A percentile compares a stretch with the other conserved stretches of the same genome.
Conservation (phyloP, 2,113 vertebrate species). For the Morone chrysops region DNA sequence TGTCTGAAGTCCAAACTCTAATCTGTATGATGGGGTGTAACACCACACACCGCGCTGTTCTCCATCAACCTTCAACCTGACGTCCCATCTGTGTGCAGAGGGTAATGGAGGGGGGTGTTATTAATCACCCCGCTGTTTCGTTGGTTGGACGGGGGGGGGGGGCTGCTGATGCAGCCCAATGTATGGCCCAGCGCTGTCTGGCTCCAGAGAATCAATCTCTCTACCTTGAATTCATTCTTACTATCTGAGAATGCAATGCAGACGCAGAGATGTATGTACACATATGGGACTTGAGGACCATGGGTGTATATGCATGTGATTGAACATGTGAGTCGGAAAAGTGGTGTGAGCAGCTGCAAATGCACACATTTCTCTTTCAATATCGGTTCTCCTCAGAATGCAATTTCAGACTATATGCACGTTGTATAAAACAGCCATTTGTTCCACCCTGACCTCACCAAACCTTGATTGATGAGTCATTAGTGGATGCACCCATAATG, state of each 20-base stretch:
- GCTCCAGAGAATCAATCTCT: slow-evolving; percentile 59
- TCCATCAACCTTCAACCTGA: slow-evolving; percentile 83
- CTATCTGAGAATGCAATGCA: slow-evolving; percentile 8
- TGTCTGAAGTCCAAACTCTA: slow-evolving; percentile 69
- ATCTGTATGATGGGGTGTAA: slow-evolving; percentile 74
- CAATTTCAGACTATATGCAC: slow-evolving; percentile 18
- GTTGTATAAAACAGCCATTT: slow-evolving; percentile 34
- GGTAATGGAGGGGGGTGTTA: slow-evolving; percentile 76
- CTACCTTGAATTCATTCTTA: slow-evolving; percentile 59
- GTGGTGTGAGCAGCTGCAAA: slow-evolving; percentile 9
- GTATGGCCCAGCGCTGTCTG: slow-evolving; percentile 12
- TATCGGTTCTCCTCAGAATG: slow-evolving; percentile 6
- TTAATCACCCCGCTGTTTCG: slow-evolving; percentile 77
- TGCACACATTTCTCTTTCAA: neutral
- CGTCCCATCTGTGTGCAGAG: slow-evolving; percentile 79
- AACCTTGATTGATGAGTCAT: slow-evolving; percentile 44
- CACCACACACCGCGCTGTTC: slow-evolving; percentile 71
- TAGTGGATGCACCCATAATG: slow-evolving; percentile 13
- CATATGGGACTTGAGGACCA: neutral
- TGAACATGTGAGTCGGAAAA: neutral
- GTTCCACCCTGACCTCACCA: slow-evolving; percentile 17
- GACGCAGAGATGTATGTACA: slow-evolving; percentile 7
- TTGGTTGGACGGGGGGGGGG: slow-evolving; percentile 1
- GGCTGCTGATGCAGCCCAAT: slow-evolving; percentile 49
- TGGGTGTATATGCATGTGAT: slow-evolving; percentile 2